Conservation (phyloP, 1,140 invertebrate species). For the Fopius arisanus region DNA sequence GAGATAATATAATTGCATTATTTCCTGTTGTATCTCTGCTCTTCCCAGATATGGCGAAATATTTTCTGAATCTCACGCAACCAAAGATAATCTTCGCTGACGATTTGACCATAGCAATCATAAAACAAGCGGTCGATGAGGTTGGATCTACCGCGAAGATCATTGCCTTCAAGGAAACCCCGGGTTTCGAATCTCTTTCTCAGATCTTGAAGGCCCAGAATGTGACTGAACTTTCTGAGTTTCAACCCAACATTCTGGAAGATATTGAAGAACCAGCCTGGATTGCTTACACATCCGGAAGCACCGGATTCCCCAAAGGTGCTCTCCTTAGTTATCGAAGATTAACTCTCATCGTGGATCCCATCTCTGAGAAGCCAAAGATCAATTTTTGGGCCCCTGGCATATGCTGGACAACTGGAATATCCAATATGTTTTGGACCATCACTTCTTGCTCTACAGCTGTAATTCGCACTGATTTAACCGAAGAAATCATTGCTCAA, state of each 20-base stretch:
- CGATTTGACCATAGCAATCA: conserved; percentile 17
- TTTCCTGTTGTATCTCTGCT: conserved; percentile 25
- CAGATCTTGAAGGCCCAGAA: conserved; percentile 15
- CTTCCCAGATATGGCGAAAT: conserved; percentile 24
- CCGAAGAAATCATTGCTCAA: conserved; percentile 33
- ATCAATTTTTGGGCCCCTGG: conserved; percentile 1
- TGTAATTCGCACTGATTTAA: conserved; percentile 31
- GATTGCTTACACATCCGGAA: conserved; percentile 35
- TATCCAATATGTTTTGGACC: not conserved
- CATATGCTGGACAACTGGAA: conserved; percentile 35
- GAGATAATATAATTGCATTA: no score
- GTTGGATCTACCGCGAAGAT: conserved; percentile 25
- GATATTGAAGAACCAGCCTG: conserved; percentile 31
- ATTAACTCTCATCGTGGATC: not conserved
- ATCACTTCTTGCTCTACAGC: not conserved
- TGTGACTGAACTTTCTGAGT: conserved; percentile 14
- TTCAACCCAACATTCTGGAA: conserved; percentile 19
- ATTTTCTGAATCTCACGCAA: conserved; percentile 24
- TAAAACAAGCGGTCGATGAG: conserved; percentile 28
- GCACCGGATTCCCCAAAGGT: conserved; percentile 44
- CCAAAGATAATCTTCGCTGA: conserved; percentile 42
- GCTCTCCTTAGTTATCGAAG: conserved; percentile 22
- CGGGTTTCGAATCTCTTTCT: not conserved
- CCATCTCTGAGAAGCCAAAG: not conserved
- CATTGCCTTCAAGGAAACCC: conserved; percentile 39